Base-by-base conservation (phyloP, 2,113 vertebrate species). In the Nesogale talazaci region DNA sequence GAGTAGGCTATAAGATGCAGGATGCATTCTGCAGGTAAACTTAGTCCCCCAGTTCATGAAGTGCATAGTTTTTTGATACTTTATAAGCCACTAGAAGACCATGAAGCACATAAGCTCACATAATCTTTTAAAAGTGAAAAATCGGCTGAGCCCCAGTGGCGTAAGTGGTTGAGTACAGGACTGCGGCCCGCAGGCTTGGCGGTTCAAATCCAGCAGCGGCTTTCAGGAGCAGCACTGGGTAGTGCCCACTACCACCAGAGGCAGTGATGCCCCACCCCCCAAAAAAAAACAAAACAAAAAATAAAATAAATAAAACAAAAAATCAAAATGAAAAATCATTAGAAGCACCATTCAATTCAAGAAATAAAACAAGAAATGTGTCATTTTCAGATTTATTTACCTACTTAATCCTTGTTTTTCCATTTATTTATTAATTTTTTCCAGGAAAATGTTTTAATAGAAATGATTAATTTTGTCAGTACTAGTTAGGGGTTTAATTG, bases 121-220 rank as follows among this genome's bases (percentile, higher is more conserved):
- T 82, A 81, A 20, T 25, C 88, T 70, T 59, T 91, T 88, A 80
- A 40, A 93, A 92, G n/a, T 56, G 57, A 94, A 61, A 6, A 34
- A 82, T 31, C 46, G n/a, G n/a, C n/a, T n/a, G n/a, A n/a, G n/a
- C n/a, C n/a, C n/a, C n/a, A n/a, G n/a, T n/a, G n/a, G n/a, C n/a
- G n/a, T n/a, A n/a, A n/a, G n/a, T n/a, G n/a, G n/a, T n/a, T n/a
- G n/a, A n/a, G n/a, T n/a, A n/a, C n/a, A n/a, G n/a, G n/a, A n/a
- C n/a, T n/a, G n/a, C n/a, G n/a, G n/a, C n/a, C n/a, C n/a, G n/a
- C n/a, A n/a, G n/a, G n/a, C n/a, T n/a, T n/a, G n/a, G n/a, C n/a
- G n/a, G n/a, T n/a, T n/a, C n/a, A n/a, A n/a, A n/a, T n/a, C n/a
- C n/a, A n/a, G n/a, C n/a, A n/a, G n/a, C n/a, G n/a, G n/a, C n/a